Evolutionary conservation across 2,113 vertebrate species (phyloP), one percentile per base, ranked within the genome.

Genomic region (Columba livia): DNA sequence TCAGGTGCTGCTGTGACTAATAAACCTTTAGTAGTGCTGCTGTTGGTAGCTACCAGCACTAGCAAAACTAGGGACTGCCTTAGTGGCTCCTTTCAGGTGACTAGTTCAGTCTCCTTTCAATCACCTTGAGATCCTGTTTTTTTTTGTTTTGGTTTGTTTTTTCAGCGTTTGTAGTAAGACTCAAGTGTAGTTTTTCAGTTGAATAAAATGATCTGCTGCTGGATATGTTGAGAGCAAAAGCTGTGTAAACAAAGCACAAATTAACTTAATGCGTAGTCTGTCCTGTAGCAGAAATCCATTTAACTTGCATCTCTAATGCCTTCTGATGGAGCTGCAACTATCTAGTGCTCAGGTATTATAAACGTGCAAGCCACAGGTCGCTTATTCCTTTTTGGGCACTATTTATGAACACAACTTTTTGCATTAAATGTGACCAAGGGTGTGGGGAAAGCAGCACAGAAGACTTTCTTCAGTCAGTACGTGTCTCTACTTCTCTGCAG

Each of bases 1-100:
- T 58, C 32, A 4, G 23, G 32, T 44, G 40, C 34, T 60, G 73
- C 57, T 57, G 67, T 21, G 57, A 48, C 48, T 47, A 23, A 23
- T 9, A 12, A 28, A 28, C 40, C 4, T 0, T 2, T 17, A 21
- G 60, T 60, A 6, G 3, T 6, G 0, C 61, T 64, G 66, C 57
- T 51, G 6, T n/a, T 51, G 70, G 28, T 31, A 8, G 31, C 64
- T n/a, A 26, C n/a, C 36, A 74, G 47, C 10, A 1, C 26, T 47
- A 32, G 62, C 26, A 57, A 32, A 47, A 16, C 0, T 2, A 26
- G 47, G 15, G 65, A 9, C 72, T 64, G 34, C 26, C 40, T 72
- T 10, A 29, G 25, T 32, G 72, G 9, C 34, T 48, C 32, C 38
- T 88, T 48, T 48, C 11, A 72, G 54, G 13, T 36, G 29, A 75